Percentiles rank a stretch among this genome's conserved stretches.
Evolutionary conservation across 2,797 vertebrate species (phyloP).

Genomic region (Taenioides sp.): DNA sequence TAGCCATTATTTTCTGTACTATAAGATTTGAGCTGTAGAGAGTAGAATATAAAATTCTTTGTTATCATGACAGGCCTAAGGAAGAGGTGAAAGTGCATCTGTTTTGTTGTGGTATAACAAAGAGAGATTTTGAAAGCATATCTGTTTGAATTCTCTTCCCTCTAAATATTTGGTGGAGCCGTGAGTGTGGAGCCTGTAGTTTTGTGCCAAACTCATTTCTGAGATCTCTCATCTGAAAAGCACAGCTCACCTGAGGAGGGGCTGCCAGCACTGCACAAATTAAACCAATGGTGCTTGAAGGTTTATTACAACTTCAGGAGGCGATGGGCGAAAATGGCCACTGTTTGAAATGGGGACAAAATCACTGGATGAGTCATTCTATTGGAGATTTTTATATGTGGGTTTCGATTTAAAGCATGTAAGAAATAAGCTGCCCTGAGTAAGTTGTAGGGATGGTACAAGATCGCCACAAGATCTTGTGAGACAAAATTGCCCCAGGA

Average conservation of each 20-base stretch:
- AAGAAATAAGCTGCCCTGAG: no score
- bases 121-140: not conserved
- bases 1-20: no score
- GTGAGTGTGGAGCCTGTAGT: slow-evolving; percentile 38
- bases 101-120: not conserved
- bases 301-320: slow-evolving; percentile 14
- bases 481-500: no score
- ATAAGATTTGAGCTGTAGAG: no score
- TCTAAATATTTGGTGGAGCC: slow-evolving; percentile 35
- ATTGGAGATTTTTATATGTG: not conserved
- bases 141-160: slow-evolving; percentile 27
- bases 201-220: slow-evolving; percentile 35
- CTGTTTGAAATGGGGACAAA: slow-evolving; percentile 1
- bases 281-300: slow-evolving; percentile 25
- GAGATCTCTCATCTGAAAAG: slow-evolving; percentile 46
- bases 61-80: no score
- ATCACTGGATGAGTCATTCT: slow-evolving; percentile 9
- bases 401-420: not conserved
- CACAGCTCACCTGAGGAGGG: slow-evolving; percentile 36
- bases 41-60: no score
- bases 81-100: not conserved
- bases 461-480: no score
- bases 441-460: no score
- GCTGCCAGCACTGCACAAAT: slow-evolving; percentile 40
- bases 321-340: not conserved